Evolutionary conservation across 2,113 vertebrate genomes (phyloP).

Genomic region (Heterotis niloticus): DNA sequence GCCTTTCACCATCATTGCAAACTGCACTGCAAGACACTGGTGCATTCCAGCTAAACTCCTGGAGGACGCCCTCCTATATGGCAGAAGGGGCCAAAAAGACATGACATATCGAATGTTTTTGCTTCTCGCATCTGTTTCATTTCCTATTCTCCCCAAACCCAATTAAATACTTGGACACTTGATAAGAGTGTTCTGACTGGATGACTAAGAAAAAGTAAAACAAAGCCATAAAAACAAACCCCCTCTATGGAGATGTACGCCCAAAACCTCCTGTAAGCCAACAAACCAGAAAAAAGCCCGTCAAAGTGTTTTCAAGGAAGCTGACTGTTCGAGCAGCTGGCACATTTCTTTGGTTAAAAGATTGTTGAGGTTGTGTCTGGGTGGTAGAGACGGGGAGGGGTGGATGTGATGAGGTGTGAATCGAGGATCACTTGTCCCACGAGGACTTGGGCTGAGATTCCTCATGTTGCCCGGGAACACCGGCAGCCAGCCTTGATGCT

Average conservation of each 20-base stretch:
- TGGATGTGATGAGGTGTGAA: conserved; percentile 21
- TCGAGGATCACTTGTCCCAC: conserved; percentile 21
- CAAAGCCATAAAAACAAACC: neutral
- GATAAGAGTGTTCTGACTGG: neutral
- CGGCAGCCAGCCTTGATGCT: conserved; percentile 18
- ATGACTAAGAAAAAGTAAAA: neutral
- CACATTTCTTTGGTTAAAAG: neutral
- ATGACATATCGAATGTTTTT: neutral
- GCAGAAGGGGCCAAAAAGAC: neutral
- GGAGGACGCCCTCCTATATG: neutral
- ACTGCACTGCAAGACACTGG: too few relatives aligned
- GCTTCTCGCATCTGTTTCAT: neutral
- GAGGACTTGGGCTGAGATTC: neutral
- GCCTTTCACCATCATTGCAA: neutral
- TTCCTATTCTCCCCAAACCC: neutral
- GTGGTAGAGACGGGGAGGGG: neutral
- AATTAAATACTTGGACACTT: neutral
- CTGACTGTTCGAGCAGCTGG: neutral
- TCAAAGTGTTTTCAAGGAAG: neutral
- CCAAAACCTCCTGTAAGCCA: neutral
- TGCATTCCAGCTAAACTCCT: too few relatives aligned
- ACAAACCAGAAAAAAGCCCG: neutral
- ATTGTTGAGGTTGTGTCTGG: neutral
- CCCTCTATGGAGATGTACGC: neutral
- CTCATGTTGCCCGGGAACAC: neutral